A percentile compares a stretch with the other conserved stretches of the same genome.
These are phyloP conservation scores for Aleiodes alternator DNA, from an alignment of 2,888 invertebrate species.

Conservation along the genomic window DNA sequence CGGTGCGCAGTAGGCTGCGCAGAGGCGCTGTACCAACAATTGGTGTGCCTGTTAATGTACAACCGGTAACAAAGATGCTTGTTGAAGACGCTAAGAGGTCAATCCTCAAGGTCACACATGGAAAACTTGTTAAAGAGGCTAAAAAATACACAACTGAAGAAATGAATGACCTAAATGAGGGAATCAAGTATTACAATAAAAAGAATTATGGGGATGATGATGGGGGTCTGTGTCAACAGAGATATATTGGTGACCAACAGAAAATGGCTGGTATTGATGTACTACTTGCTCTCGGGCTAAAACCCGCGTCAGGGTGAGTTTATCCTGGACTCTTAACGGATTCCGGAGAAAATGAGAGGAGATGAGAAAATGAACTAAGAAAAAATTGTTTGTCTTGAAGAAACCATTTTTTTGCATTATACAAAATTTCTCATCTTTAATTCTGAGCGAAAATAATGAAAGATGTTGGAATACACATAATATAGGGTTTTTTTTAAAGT, in stretches of 20 bases:
- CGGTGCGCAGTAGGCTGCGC: slow-evolving; percentile 77
- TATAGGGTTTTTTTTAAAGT: too few relatives aligned
- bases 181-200: slow-evolving; percentile 21
- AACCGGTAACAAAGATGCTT: slow-evolving; percentile 73
- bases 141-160: slow-evolving; percentile 49
- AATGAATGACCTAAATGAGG: slow-evolving; percentile 19
- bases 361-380: neutral
- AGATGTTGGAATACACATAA: too few relatives aligned
- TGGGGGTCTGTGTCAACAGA: slow-evolving; percentile 33
- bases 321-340: neutral
- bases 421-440: too few relatives aligned
- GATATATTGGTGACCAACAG: slow-evolving; percentile 55
- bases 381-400: too few relatives aligned
- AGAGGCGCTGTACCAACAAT: slow-evolving; percentile 77
- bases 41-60: slow-evolving; percentile 72
- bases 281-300: slow-evolving; percentile 78
- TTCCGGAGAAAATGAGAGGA: slow-evolving; percentile 5
- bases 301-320: slow-evolving; percentile 75
- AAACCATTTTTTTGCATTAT: too few relatives aligned
- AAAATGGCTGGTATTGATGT: slow-evolving; percentile 75
- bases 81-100: slow-evolving; percentile 70
- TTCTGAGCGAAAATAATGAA: too few relatives aligned
- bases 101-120: slow-evolving; percentile 69
- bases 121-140: slow-evolving; percentile 57
- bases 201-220: slow-evolving; percentile 25